A percentile compares a stretch with the other conserved stretches of the same genome.
Evolutionary conservation across 2,113 vertebrate species (phyloP).

Genomic region (Carassius carassius): DNA sequence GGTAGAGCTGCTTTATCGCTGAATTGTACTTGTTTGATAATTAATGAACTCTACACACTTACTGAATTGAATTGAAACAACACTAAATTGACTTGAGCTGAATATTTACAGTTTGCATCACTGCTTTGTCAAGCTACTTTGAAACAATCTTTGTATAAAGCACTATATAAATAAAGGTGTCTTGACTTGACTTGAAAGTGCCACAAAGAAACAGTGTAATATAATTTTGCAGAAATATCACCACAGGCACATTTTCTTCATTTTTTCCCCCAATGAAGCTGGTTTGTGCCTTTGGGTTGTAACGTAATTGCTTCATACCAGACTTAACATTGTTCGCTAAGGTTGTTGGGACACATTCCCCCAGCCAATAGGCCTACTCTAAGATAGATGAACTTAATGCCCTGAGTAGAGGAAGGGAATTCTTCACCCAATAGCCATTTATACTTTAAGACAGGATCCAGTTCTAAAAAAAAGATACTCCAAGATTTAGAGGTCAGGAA

Average conservation of each 20-base stretch:
- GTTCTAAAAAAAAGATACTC: slow-evolving; percentile 26
- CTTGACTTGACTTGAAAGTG: not conserved
- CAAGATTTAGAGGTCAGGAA: slow-evolving; percentile 3
- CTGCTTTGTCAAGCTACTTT: too few species aligned
- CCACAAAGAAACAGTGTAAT: not conserved
- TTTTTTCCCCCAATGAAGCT: not conserved
- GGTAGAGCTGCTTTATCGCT: too few species aligned
- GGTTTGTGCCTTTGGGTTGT: slow-evolving; percentile 16
- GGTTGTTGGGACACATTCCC: not conserved
- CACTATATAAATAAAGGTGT: too few species aligned
- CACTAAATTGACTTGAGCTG: too few species aligned
- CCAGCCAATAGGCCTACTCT: not conserved
- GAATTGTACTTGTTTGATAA: too few species aligned
- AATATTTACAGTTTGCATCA: too few species aligned
- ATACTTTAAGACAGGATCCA: slow-evolving; percentile 6
- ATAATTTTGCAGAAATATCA: not conserved
- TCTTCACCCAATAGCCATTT: not conserved
- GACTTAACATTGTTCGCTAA: not conserved
- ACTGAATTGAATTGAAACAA: too few species aligned
- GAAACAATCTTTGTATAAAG: too few species aligned
- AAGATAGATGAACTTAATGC: not conserved
- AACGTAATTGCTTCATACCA: not conserved
- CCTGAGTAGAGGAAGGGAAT: not conserved
- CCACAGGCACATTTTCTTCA: not conserved
- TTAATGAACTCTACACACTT: too few species aligned